Base-by-base conservation (phyloP, 2,113 vertebrate genomes). In the Oenanthe melanoleuca region DNA sequence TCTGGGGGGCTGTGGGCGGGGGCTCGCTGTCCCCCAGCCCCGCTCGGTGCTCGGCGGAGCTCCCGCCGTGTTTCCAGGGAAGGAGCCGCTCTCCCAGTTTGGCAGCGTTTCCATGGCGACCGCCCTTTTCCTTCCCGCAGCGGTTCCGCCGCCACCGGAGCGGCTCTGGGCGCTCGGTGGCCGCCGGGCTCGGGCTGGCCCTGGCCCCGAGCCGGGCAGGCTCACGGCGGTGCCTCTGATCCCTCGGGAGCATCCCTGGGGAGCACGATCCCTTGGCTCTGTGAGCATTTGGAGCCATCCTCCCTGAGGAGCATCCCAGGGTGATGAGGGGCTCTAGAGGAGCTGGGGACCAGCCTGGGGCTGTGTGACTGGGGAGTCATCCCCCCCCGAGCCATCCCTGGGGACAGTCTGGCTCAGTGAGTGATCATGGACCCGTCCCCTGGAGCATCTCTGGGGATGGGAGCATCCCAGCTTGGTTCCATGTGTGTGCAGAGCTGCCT, bases 71-170 rank as follows among this genome's bases (percentile, higher is more conserved):
- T 88, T 93, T 25, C 33, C 33, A 80, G 87, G 61, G 73, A 94
- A 86, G 82, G 94, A 96, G 80, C 82, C 5, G 14, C 49, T 89
- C 83, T 96, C 94, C 91, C 92, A 29, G 87, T 95, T 97, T 96
- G 95, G 95, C 89, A 84, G 87, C 53, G 25, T 97, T 97, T 95
- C 96, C 93, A 97, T 97, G 83, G 94, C 71, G 59, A 97, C 97
- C 42, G 38, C 82, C 83, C 92, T 93, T 93, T 71, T 82, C 86
- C 87, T 96, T 95, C 86, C 96, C 63, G 65, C 94, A 49, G 85
- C 42, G 18, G 52, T 40, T 55, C 89, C 56, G 70, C 85, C 24
- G 8, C 88, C 75, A 75, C 73, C 33, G 20, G 79, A 72, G 86
- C 21, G 22, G 74, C 85, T 47, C 69, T 24, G 5, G 73, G 79